A percentile compares a stretch with the other conserved stretches of the same genome.
Conservation (phyloP, 2,888 invertebrate genomes). For the Melitaea athalia region DNA sequence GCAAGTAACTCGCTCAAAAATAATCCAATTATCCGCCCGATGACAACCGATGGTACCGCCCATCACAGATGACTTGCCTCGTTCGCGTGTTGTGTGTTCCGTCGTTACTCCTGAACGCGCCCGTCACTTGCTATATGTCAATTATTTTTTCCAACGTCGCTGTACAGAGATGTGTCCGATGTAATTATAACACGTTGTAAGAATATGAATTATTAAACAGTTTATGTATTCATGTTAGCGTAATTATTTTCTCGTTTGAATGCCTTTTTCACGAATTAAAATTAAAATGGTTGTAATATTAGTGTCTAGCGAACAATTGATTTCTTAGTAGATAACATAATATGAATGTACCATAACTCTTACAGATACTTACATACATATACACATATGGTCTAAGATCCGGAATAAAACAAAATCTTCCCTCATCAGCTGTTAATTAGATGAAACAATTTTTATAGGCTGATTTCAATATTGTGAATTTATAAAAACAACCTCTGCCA, state of each 20-base stretch:
- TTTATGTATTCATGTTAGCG: neutral
- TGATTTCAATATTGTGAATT: too few species aligned
- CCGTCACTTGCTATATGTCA: conserved; percentile 41
- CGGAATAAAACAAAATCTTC: too few species aligned
- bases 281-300: too few species aligned
- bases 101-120: conserved; percentile 40
- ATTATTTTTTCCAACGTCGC: conserved; percentile 20
- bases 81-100: conserved; percentile 41
- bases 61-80: conserved; percentile 35
- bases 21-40: conserved; percentile 5
- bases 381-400: too few species aligned
- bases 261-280: too few species aligned
- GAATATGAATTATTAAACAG: conserved; percentile 2
- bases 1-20: conserved; percentile 13
- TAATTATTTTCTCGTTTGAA: neutral
- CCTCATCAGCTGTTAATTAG: too few species aligned
- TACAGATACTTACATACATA: too few species aligned
- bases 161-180: conserved; percentile 21
- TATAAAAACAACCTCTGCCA: too few species aligned
- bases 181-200: conserved; percentile 6
- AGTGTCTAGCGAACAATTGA: neutral
- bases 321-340: too few species aligned
- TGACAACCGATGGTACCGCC: conserved; percentile 16
- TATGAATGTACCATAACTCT: too few species aligned
- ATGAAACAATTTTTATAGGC: too few species aligned